Evolutionary conservation across 2,888 invertebrate species (phyloP).

Genomic region (Eupithecia insigniata): DNA sequence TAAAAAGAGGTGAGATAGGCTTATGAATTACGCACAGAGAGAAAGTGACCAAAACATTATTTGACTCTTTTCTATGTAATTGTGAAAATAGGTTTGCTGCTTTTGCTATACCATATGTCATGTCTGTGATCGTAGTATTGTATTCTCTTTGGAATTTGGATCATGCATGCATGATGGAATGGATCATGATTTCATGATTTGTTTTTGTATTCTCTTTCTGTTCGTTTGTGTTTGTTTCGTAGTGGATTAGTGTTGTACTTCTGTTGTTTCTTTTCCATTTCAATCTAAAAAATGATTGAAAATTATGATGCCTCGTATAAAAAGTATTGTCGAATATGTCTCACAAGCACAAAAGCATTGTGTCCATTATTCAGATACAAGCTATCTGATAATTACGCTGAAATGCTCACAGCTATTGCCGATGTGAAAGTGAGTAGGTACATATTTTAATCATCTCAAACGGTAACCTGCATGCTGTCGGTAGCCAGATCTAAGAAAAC

Average conservation of each 20-base stretch:
- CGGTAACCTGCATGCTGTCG: neutral
- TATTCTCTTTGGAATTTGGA: too few relatives aligned
- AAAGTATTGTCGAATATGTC: conserved; percentile 77
- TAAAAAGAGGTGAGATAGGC: too few relatives aligned
- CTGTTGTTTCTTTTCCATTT: conserved; percentile 5
- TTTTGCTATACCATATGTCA: too few relatives aligned
- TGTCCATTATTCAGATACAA: conserved; percentile 79
- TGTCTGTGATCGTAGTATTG: too few relatives aligned
- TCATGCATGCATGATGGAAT: too few relatives aligned
- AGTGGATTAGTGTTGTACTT: conserved; percentile 27
- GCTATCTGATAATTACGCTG: conserved; percentile 80
- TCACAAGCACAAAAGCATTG: conserved; percentile 72
- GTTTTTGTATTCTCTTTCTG: too few relatives aligned
- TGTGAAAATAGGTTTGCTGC: too few relatives aligned
- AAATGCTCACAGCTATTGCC: conserved; percentile 81
- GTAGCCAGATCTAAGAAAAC: neutral
- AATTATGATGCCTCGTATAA: conserved; percentile 63
- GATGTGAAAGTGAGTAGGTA: conserved; percentile 71
- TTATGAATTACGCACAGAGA: too few relatives aligned
- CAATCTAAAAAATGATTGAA: conserved; percentile 61
- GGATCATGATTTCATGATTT: conserved; percentile 42
- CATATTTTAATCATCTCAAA: neutral
- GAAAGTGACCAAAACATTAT: too few relatives aligned
- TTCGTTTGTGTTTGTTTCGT: too few relatives aligned
- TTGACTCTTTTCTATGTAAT: too few relatives aligned